Base-by-base conservation (phyloP, 2,888 invertebrate species). In the Cataglyphis rosenhaueri region DNA sequence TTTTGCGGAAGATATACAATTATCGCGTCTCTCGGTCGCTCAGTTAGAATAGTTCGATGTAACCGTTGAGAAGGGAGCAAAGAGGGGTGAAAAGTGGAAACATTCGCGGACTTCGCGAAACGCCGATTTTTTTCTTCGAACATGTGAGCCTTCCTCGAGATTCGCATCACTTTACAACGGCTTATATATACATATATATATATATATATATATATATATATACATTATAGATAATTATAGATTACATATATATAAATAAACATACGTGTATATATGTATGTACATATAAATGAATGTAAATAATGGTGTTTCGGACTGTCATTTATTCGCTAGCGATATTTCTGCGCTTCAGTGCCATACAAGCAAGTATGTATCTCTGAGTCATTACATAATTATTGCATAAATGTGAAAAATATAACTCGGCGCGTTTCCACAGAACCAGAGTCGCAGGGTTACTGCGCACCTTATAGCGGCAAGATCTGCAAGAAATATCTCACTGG, bases 381-480 rank as follows among this genome's bases (percentile, higher is more conserved):
- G 48, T 71, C 0, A n/a, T 59, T 64, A 15, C 3, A 12, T 10
- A 44, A 41, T 12, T 9, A 15, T 15, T 8, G 1, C 9, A 10
- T 21, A 5, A 57, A 29, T 59, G 44, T 59, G n/a, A n/a, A 59
- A 32, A 52, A 61, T 62, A 18, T 1, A 35, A 35, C 18, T 75
- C 52, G 35, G 48, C n/a, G 48, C n/a, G 41, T 55, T 48, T 15
- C 0, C 64, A 66, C 21, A 92, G 91, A 86, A 65, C 70, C 86
- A 68, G 90, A 88, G 35, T 82, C 86, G 3, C 84, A 91, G 78
- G 97, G 98, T 84, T 97, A 97, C 94, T 98, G 98, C 95, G 97
- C 97, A 78, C 97, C 97, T 55, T 98, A 98, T 95, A 97, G 97
- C 95, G 98, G 98, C 79, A 97, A 97, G 93, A 96, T 97, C 89